Conservation (phyloP, 2,797 vertebrate genomes). For the Phataginus tetradactyla region DNA sequence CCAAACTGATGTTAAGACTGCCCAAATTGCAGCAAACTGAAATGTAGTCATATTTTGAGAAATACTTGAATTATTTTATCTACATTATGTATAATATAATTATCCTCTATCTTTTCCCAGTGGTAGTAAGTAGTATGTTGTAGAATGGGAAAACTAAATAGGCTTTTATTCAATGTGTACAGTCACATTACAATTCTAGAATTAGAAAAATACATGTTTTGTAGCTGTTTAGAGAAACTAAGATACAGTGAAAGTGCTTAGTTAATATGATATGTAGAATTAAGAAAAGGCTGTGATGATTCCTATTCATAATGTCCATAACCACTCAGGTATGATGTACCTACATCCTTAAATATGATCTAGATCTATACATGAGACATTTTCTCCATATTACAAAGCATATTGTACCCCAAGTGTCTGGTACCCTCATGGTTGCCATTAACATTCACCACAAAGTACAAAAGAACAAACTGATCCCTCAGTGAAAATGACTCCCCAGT, state of each 20-base stretch:
- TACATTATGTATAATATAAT: neutral
- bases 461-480: conserved; percentile 53
- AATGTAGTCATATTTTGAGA: neutral
- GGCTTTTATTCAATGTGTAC: neutral
- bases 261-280: neutral
- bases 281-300: neutral
- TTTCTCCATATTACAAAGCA: conserved; percentile 55
- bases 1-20: neutral
- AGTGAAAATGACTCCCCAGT: conserved; percentile 31
- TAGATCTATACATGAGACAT: conserved; percentile 18
- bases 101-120: neutral
- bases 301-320: neutral
- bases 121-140: neutral
- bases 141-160: neutral
- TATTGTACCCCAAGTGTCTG: neutral
- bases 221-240: conserved; percentile 3
- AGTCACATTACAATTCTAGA: neutral
- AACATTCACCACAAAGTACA: conserved; percentile 56
- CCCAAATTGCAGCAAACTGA: conserved; percentile 19
- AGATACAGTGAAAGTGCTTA: neutral
- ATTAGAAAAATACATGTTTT: neutral
- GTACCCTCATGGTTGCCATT: conserved; percentile 10
- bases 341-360: neutral
- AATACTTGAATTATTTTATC: conserved; percentile 18
- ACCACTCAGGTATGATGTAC: neutral